These are phyloP conservation scores for Prochilodus magdalenae DNA, from an alignment of 2,113 vertebrate genomes.

Conservation along the genomic window DNA sequence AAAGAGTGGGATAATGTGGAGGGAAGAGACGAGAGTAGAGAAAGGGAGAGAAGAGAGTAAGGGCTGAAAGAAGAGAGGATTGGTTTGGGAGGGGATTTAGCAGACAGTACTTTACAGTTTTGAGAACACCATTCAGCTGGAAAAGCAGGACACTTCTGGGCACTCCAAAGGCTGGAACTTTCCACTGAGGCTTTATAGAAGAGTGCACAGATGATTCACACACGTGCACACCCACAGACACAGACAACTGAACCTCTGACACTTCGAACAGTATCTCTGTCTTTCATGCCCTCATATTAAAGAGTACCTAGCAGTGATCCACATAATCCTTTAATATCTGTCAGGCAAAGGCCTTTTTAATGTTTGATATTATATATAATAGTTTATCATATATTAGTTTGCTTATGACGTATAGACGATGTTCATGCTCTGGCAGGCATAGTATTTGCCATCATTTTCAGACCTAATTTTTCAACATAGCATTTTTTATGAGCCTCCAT, in stretches of 20 bases:
- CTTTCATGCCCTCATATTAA: background rate
- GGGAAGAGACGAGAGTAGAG: background rate
- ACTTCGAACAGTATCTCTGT: too few species aligned
- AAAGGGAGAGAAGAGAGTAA: background rate
- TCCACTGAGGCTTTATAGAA: background rate
- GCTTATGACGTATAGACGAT: too few species aligned
- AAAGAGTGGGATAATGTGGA: background rate
- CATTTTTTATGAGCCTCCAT: too few species aligned
- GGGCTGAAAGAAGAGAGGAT: background rate
- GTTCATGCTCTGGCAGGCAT: too few species aligned
- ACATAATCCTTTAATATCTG: too few species aligned
- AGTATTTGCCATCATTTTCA: too few species aligned
- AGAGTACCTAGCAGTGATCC: background rate
- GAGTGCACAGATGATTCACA: background rate
- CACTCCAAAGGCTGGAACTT: background rate
- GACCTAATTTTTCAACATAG: too few species aligned
- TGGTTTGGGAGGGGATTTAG: conserved; percentile 17
- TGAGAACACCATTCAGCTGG: background rate
- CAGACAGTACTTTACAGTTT: background rate
- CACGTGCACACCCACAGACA: too few species aligned
- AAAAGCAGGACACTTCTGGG: background rate
- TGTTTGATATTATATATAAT: too few species aligned
- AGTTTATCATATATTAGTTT: too few species aligned
- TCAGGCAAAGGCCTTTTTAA: too few species aligned
- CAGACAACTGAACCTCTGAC: background rate